phyloP scores from a whole-genome alignment of 1,140 invertebrate species.

The Neodiprion virginianus region DNA sequence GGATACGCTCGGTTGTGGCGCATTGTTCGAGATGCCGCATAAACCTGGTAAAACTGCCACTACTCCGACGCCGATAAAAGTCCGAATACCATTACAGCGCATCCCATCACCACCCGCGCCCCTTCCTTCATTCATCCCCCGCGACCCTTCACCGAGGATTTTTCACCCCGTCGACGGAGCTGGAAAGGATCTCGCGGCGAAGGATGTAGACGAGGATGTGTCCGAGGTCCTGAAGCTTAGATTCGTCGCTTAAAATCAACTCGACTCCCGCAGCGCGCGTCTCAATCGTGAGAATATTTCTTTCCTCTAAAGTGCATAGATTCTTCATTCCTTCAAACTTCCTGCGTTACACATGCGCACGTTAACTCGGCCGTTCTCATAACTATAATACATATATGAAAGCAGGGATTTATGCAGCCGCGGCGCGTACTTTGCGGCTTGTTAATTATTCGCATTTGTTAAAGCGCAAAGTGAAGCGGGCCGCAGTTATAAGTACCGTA shows the following conservation, averaged over 20 bases:
- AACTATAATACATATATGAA: too few relatives aligned
- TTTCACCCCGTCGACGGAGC: neutral
- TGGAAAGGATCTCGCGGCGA: neutral
- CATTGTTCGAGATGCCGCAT: constrained; percentile 7
- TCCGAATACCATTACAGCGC: neutral
- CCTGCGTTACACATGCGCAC: too few relatives aligned
- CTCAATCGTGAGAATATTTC: too few relatives aligned
- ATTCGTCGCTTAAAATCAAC: neutral
- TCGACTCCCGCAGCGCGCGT: neutral
- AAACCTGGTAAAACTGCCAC: neutral
- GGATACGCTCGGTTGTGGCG: neutral
- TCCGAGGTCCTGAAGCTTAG: neutral
- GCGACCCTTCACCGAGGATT: neutral
- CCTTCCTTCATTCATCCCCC: neutral
- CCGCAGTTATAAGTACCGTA: neutral
- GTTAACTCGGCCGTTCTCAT: too few relatives aligned
- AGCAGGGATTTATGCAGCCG: too few relatives aligned
- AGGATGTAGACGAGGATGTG: neutral
- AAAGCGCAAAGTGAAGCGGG: neutral
- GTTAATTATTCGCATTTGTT: neutral
- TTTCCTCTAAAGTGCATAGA: too few relatives aligned
- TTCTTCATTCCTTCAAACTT: too few relatives aligned
- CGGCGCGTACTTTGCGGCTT: neutral
- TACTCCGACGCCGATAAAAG: constrained; percentile 4
- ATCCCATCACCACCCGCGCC: neutral